Base-by-base conservation (phyloP, 2,797 vertebrate species). In the Karalla daura region DNA sequence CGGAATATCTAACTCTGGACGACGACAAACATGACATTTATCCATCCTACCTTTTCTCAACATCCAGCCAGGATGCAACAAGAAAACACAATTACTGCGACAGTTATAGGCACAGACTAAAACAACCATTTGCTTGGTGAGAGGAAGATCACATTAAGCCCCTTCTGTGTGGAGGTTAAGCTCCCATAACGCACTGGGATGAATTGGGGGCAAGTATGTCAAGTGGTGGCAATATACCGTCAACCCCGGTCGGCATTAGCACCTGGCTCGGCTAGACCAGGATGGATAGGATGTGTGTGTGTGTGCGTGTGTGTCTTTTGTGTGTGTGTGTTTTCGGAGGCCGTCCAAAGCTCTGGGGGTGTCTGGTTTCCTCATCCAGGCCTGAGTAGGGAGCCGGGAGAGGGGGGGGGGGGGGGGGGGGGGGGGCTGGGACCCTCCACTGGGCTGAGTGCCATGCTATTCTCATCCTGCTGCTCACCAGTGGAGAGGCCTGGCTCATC, bases 41-140 rank as follows among this genome's bases (percentile, higher is more conserved):
- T 63, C 47, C 76, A 37, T 69, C 89, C 85, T 87, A 87, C 85
- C 88, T 91, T 86, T 88, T 85, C 67, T 83, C 85, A 90, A 72
- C 74, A 90, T 89, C 87, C 88, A 87, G 80, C 70, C 70, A 88
- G 73, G 70, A 88, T 84, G 88, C 74, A 80, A 92, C 75, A 78
- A 88, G 69, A 86, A 81, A 87, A 88, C 62, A 89, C 17, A 71
- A 75, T 86, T 80, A 90, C 41, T 86, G 76, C 70, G 81, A 72
- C 72, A 70, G 74, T 77, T 85, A 56, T 51, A 47, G 71, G n/a
- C n/a, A 66, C 44, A 56, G 47, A 74, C 70, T 15, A 58, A 74
- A 75, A 79, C 20, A 71, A 78, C 17, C n/a, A 80, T 77, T 74
- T 45, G 77, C 45, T 14, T 35, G 70, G 7, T 40, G 64, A 60